Evolutionary conservation across 2,888 invertebrate genomes (phyloP).

Genomic region (Cheiracanthium punctorium): DNA sequence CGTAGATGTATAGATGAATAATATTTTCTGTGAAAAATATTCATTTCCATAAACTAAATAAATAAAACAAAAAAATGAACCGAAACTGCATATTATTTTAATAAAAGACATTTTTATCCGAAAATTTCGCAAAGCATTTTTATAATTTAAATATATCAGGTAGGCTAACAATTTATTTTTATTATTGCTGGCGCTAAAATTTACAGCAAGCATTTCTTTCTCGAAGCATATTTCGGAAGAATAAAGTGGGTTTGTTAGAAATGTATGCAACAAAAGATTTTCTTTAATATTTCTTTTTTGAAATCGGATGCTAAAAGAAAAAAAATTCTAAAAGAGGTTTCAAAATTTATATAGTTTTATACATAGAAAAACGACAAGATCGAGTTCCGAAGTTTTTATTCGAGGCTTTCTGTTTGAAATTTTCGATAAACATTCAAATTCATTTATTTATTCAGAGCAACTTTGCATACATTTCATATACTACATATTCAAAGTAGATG

Average conservation of each 20-base stretch:
- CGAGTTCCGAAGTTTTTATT: not conserved
- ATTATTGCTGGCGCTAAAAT: not conserved
- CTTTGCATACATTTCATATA: not conserved
- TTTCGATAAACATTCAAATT: not conserved
- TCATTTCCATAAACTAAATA: too few relatives aligned
- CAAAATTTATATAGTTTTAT: not conserved
- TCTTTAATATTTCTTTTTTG: not conserved
- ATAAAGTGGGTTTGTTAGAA: not conserved
- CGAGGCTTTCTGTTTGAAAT: not conserved
- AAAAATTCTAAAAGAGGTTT: not conserved
- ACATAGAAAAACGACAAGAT: not conserved
- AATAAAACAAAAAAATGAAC: too few relatives aligned
- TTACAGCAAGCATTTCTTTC: not conserved
- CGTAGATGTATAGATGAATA: too few relatives aligned
- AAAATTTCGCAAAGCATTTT: too few relatives aligned
- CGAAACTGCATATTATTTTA: too few relatives aligned
- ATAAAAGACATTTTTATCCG: too few relatives aligned
- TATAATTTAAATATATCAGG: not conserved
- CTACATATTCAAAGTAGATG: not conserved
- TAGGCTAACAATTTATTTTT: not conserved
- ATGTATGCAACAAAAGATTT: conserved; percentile 4
- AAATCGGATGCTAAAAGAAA: not conserved
- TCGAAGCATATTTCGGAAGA: not conserved
- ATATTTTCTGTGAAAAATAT: too few relatives aligned
- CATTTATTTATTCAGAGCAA: not conserved